phyloP scores from a whole-genome alignment of 2,113 vertebrate species.

The Delphinus delphis region DNA sequence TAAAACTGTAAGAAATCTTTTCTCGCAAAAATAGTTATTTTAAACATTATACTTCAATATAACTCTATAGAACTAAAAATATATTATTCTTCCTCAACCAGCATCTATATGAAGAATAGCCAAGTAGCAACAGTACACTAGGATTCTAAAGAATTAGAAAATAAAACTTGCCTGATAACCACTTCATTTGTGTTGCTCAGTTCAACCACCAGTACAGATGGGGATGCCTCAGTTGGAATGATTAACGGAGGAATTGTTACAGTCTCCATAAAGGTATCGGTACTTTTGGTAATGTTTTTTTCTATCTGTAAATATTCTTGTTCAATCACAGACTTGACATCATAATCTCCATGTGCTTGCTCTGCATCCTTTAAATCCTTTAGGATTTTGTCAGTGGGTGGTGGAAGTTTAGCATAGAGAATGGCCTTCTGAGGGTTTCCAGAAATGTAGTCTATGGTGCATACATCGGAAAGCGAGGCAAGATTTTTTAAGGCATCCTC shows the following conservation, averaged over 20 bases:
- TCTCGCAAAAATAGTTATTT: slow-evolving; percentile 12
- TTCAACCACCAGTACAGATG: slow-evolving; percentile 92
- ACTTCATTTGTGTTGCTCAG: slow-evolving; percentile 88
- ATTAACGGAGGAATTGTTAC: slow-evolving; percentile 84
- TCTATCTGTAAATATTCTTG: slow-evolving; percentile 68
- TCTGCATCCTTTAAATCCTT: slow-evolving; percentile 81
- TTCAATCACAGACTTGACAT: slow-evolving; percentile 73
- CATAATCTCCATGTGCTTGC: slow-evolving; percentile 35
- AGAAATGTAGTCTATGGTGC: slow-evolving; percentile 88
- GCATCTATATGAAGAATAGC: not conserved
- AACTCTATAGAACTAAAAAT: not conserved
- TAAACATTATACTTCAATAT: not conserved
- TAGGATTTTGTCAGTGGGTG: slow-evolving; percentile 74
- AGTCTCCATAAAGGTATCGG: slow-evolving; percentile 49
- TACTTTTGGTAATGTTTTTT: slow-evolving; percentile 68
- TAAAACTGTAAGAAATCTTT: not conserved
- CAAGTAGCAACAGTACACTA: not conserved
- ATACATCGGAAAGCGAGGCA: slow-evolving; percentile 87
- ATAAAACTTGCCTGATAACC: slow-evolving; percentile 88
- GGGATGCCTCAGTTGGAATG: slow-evolving; percentile 86
- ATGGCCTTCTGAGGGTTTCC: slow-evolving; percentile 90
- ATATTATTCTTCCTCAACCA: not conserved
- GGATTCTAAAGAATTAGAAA: slow-evolving; percentile 25
- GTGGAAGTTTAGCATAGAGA: slow-evolving; percentile 86
- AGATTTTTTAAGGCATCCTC: slow-evolving; percentile 87